Evolutionary conservation across 2,888 invertebrate species (phyloP).

Genomic region (Drosophila paranaensis): DNA sequence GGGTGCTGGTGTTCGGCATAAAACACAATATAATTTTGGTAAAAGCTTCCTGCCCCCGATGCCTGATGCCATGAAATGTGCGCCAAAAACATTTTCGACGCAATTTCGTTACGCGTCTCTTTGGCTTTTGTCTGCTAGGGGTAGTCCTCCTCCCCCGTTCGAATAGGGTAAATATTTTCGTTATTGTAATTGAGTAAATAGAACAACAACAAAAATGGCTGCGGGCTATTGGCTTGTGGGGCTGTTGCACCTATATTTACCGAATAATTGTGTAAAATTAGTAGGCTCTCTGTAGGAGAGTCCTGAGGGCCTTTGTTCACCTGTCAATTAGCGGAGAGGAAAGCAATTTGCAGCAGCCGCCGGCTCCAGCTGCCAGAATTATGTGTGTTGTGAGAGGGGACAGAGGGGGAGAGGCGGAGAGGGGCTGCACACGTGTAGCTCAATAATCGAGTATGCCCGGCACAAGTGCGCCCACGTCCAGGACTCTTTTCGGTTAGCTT

Average conservation of each 20-base stretch:
- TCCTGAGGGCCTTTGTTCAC: constrained; percentile 3
- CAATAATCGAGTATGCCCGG: constrained; percentile 50
- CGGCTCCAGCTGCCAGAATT: background rate
- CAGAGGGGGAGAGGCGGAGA: no score
- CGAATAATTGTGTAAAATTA: constrained; percentile 59
- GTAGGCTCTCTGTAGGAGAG: background rate
- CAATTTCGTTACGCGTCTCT: constrained; percentile 55
- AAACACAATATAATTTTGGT: constrained; percentile 56
- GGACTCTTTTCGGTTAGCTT: constrained; percentile 1
- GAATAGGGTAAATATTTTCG: constrained; percentile 44
- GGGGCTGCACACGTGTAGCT: constrained; percentile 50
- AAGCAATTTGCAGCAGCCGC: constrained; percentile 6
- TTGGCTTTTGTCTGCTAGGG: constrained; percentile 30
- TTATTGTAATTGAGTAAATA: constrained; percentile 75
- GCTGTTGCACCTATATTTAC: constrained; percentile 48
- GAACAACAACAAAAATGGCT: constrained; percentile 60
- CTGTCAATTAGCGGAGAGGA: constrained; percentile 37
- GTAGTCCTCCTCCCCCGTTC: no score
- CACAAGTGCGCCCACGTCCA: constrained; percentile 25
- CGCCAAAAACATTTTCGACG: constrained; percentile 63
- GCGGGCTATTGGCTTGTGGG: constrained; percentile 66
- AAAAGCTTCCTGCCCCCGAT: constrained; percentile 40
- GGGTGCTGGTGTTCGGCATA: background rate
- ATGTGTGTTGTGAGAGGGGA: no score
- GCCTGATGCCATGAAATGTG: constrained; percentile 20